Conservation (phyloP, 1,140 invertebrate genomes). For the Pachyrhynchus sulphureomaculatus region DNA sequence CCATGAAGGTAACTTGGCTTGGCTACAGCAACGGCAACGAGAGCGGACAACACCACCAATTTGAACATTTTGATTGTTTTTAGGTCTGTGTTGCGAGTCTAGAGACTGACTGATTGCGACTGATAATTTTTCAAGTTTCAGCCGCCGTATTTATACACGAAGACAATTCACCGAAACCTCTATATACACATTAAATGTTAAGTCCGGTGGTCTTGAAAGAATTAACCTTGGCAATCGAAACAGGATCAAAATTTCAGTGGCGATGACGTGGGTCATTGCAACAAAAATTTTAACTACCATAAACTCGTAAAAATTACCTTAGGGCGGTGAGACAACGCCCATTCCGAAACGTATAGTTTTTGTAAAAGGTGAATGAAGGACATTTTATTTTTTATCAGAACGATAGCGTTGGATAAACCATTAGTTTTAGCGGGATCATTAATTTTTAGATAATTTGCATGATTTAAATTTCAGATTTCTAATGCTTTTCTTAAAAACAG, state of each 20-base stretch:
- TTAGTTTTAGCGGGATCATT: neutral
- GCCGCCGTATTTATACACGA: conserved; percentile 12
- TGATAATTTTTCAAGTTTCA: conserved; percentile 10
- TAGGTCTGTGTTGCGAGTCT: conserved; percentile 42
- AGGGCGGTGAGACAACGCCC: conserved; percentile 11
- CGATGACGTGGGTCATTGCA: conserved; percentile 13
- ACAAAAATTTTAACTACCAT: neutral
- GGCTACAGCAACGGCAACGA: conserved; percentile 35
- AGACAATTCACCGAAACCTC: neutral
- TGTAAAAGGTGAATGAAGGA: conserved; percentile 22
- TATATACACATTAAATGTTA: neutral
- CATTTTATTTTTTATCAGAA: neutral
- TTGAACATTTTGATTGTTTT: conserved; percentile 39
- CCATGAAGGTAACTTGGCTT: conserved; percentile 29
- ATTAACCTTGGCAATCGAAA: conserved; percentile 26
- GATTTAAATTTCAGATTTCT: too few relatives aligned
- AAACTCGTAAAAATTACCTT: neutral
- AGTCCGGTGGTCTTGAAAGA: conserved; percentile 17
- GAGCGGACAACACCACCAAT: conserved; percentile 44
- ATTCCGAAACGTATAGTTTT: neutral
- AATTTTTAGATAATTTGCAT: too few relatives aligned
- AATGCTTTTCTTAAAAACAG: too few relatives aligned
- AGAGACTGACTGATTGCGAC: conserved; percentile 37
- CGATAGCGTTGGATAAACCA: neutral
- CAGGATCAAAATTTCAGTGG: conserved; percentile 24